phyloP scores from a whole-genome alignment of 2,113 vertebrate species.

The Dicaeum eximium region DNA sequence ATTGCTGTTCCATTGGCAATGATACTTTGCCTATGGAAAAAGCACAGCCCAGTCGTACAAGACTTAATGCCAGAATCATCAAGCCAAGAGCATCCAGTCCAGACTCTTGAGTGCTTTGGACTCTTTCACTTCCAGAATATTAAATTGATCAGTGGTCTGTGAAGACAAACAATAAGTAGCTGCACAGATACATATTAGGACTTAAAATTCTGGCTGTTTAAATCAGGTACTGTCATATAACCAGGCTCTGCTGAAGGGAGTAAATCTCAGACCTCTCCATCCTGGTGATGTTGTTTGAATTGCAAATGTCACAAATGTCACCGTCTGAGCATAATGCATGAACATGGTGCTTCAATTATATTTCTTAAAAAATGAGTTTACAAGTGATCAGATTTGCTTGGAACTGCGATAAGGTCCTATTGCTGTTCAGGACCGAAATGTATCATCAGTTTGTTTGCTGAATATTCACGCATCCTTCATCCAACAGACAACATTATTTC shows the following conservation, averaged over 20 bases:
- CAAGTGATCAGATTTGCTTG: slow-evolving; percentile 32
- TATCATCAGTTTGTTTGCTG: slow-evolving; percentile 16
- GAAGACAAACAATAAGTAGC: neutral
- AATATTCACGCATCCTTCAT: slow-evolving; percentile 9
- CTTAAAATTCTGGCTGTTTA: slow-evolving; percentile 37
- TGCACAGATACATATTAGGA: neutral
- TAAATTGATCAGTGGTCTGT: neutral
- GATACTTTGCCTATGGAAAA: neutral
- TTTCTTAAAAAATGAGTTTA: slow-evolving; percentile 51
- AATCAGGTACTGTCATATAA: neutral
- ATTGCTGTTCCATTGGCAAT: neutral
- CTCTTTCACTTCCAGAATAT: neutral
- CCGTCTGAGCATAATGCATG: slow-evolving; percentile 46
- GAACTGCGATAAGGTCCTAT: neutral
- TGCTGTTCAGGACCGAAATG: slow-evolving; percentile 6
- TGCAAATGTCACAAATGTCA: slow-evolving; percentile 57
- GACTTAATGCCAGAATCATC: neutral
- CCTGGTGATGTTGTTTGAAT: slow-evolving; percentile 59
- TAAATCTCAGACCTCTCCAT: slow-evolving; percentile 45
- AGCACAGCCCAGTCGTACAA: neutral
- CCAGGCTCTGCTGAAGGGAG: neutral
- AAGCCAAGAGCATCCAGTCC: neutral
- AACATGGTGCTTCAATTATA: slow-evolving; percentile 2
- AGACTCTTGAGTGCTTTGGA: neutral
- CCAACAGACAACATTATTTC: neutral